Conservation (phyloP, 2,797 vertebrate genomes). For the Etheostoma nigrum region DNA sequence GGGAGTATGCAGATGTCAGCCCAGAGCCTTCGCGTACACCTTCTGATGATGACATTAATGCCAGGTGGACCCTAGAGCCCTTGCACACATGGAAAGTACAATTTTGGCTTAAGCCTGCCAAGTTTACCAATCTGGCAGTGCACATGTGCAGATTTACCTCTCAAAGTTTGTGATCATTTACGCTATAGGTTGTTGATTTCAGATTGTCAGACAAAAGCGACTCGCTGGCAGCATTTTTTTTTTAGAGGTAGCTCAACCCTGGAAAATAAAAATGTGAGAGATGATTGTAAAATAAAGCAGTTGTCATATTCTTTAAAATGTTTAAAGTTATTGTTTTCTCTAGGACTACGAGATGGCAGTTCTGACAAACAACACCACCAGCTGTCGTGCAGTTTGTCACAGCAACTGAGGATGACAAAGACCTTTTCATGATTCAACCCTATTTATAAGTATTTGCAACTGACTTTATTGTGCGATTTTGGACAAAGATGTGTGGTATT, state of each 20-base stretch:
- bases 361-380: conserved; percentile 27
- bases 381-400: conserved; percentile 18
- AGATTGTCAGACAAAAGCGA: too few species aligned
- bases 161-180: too few species aligned
- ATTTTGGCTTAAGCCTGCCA: neutral
- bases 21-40: too few species aligned
- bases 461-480: neutral
- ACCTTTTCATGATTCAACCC: conserved; percentile 23
- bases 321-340: neutral
- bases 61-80: too few species aligned
- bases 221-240: too few species aligned
- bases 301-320: conserved; percentile 12
- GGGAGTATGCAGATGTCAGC: too few species aligned
- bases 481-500: conserved; percentile 4
- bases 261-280: conserved; percentile 5
- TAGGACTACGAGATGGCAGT: neutral
- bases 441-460: neutral
- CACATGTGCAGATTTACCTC: neutral
- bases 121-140: neutral
- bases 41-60: too few species aligned
- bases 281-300: conserved; percentile 4
- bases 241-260: too few species aligned
- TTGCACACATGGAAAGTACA: too few species aligned
- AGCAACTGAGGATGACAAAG: conserved; percentile 22
- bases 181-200: too few species aligned